Percentiles rank a stretch among this genome's conserved stretches.
phyloP scores from a whole-genome alignment of 2,113 vertebrate species.

The Chaenocephalus aceratus region DNA sequence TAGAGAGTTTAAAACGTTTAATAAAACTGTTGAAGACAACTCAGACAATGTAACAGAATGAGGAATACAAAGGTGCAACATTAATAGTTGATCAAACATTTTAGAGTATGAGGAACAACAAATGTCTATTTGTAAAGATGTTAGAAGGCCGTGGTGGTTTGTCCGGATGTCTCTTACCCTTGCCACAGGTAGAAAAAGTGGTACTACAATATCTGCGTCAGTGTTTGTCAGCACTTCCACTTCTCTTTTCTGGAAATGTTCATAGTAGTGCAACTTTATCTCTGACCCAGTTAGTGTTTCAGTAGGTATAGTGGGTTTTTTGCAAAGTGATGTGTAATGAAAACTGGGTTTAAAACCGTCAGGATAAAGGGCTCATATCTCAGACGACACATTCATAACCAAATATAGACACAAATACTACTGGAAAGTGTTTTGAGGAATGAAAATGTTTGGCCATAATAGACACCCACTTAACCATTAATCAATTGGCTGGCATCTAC shows the following conservation, averaged over 20 bases:
- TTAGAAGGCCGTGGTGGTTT: neutral
- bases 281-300: neutral
- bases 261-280: neutral
- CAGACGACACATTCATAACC: neutral
- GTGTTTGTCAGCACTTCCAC: conserved; percentile 47
- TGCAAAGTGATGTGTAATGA: neutral
- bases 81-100: too few species aligned
- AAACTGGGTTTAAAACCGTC: neutral
- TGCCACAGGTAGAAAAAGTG: neutral
- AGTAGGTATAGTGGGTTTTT: neutral
- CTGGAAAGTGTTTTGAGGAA: neutral
- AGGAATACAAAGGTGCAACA: too few species aligned
- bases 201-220: conserved; percentile 15
- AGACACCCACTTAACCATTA: neutral
- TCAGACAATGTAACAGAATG: too few species aligned
- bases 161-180: neutral
- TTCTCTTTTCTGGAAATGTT: conserved; percentile 44
- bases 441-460: neutral
- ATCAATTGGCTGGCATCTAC: neutral
- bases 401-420: too few species aligned
- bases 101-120: too few species aligned
- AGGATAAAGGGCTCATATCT: neutral
- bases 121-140: neutral
- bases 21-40: too few species aligned
- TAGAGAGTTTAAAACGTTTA: too few species aligned